A percentile compares a stretch with the other conserved stretches of the same genome.
These are phyloP conservation scores for Megaceryle torquata DNA, from an alignment of 2,113 vertebrate species.

Conservation along the genomic window DNA sequence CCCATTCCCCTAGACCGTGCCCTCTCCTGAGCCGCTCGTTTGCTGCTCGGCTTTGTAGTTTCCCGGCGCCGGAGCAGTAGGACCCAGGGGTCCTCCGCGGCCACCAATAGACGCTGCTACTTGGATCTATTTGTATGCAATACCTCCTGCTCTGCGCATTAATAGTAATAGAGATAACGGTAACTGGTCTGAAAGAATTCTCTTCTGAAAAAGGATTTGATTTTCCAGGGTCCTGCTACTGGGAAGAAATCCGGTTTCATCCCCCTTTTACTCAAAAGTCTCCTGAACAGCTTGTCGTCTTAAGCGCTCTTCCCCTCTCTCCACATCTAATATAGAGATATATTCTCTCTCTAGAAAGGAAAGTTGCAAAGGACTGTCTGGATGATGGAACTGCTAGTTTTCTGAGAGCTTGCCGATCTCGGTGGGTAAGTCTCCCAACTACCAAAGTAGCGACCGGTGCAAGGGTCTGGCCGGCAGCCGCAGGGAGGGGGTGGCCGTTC, in stretches of 20 bases:
- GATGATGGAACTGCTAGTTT: slow-evolving; percentile 70
- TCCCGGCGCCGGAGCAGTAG: slow-evolving; percentile 77
- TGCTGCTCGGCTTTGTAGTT: slow-evolving; percentile 63
- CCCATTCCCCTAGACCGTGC: not conserved
- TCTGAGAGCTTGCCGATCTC: slow-evolving; percentile 56
- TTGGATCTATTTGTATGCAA: slow-evolving; percentile 81
- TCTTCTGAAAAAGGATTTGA: slow-evolving; percentile 73
- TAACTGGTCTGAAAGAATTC: slow-evolving; percentile 75
- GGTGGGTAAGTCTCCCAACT: slow-evolving; percentile 67
- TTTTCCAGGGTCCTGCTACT: slow-evolving; percentile 65
- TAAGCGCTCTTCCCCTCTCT: not conserved
- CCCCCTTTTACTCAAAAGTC: slow-evolving; percentile 17
- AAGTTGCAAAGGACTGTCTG: slow-evolving; percentile 80
- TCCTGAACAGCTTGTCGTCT: not conserved
- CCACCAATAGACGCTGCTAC: slow-evolving; percentile 78
- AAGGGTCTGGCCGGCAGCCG: not conserved
- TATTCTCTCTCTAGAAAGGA: slow-evolving; percentile 48
- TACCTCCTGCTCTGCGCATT: slow-evolving; percentile 78
- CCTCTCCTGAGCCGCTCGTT: slow-evolving; percentile 43
- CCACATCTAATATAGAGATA: not conserved
- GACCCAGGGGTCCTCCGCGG: slow-evolving; percentile 84
- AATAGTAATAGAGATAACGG: slow-evolving; percentile 74
- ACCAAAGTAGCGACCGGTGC: not conserved
- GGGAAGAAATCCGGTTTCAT: slow-evolving; percentile 44
- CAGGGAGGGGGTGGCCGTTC: not conserved